Percentiles rank a stretch among this genome's conserved stretches.
phyloP scores from a whole-genome alignment of 2,113 vertebrate genomes.

The Trogon surrucura region DNA sequence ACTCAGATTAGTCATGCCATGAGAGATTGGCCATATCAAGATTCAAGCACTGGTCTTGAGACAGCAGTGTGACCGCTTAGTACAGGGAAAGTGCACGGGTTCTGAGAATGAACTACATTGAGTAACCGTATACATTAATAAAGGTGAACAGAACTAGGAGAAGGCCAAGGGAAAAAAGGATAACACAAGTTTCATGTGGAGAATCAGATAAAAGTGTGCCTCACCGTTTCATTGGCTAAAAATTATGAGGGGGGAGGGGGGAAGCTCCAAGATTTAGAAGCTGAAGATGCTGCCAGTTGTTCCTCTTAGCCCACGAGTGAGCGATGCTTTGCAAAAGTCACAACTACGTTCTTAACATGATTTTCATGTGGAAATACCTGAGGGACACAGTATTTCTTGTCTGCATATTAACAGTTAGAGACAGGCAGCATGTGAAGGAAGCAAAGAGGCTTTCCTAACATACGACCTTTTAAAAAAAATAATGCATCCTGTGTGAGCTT shows the following conservation, averaged over 20 bases:
- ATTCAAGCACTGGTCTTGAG: background rate
- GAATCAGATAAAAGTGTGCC: background rate
- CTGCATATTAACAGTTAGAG: background rate
- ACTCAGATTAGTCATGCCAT: background rate
- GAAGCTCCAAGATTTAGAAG: background rate
- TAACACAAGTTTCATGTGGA: background rate
- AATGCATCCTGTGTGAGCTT: background rate
- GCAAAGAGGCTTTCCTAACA: background rate
- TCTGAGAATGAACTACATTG: background rate
- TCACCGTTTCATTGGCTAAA: background rate
- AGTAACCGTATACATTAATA: background rate
- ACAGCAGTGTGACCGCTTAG: background rate
- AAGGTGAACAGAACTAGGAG: background rate
- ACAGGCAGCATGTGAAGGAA: background rate
- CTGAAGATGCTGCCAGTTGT: background rate
- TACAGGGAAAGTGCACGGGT: background rate
- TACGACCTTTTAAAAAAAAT: background rate
- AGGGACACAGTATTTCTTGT: background rate
- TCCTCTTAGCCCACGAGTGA: background rate
- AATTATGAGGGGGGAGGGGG: background rate
- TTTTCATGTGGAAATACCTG: background rate
- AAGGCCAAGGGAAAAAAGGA: background rate
- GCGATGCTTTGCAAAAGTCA: background rate
- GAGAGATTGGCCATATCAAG: background rate
- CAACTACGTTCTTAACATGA: background rate